Percentiles rank a stretch among this genome's conserved stretches.
Conservation (phyloP, 2,797 vertebrate genomes). For the Pangasius djambal region DNA sequence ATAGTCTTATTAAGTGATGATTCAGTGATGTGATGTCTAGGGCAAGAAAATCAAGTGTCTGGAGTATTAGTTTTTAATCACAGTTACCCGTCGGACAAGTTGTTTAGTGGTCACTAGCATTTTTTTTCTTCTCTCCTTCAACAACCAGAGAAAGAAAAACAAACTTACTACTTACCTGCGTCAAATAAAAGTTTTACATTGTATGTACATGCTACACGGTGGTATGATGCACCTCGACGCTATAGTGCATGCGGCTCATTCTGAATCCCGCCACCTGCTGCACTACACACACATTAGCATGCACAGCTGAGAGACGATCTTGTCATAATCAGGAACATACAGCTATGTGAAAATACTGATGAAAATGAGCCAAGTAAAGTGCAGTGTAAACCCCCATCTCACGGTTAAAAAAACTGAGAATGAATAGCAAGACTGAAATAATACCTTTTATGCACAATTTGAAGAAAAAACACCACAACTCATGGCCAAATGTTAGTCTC, state of each 20-base stretch:
- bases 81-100: background rate
- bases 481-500: too few species aligned
- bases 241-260: background rate
- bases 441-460: background rate
- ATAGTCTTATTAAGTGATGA: background rate
- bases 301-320: too few species aligned
- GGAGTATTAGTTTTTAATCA: background rate
- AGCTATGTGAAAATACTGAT: too few species aligned
- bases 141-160: background rate
- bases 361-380: too few species aligned
- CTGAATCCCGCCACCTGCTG: background rate
- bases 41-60: background rate
- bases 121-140: background rate
- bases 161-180: background rate
- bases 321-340: too few species aligned
- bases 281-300: background rate
- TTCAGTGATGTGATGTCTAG: too few species aligned
- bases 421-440: too few species aligned
- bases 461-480: too few species aligned
- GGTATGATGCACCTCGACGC: background rate
- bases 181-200: background rate
- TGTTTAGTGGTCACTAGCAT: too few species aligned
- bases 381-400: too few species aligned
- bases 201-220: background rate
- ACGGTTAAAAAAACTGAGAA: too few species aligned